phyloP scores from a whole-genome alignment of 2,888 invertebrate genomes.

The Eurois occulta region DNA sequence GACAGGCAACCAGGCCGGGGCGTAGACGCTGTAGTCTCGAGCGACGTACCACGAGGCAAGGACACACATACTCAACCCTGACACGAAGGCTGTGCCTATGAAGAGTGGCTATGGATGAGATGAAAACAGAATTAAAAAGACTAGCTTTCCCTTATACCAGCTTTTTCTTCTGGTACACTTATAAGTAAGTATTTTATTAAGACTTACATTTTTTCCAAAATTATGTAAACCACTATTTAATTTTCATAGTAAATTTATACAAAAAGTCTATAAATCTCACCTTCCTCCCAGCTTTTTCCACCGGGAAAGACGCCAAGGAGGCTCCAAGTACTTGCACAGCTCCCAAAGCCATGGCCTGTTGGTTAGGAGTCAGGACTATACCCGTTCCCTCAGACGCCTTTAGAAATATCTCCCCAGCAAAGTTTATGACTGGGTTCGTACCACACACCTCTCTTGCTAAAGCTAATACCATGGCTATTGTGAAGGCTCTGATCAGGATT shows the following conservation, averaged over 20 bases:
- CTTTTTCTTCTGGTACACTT: no score
- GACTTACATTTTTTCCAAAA: no score
- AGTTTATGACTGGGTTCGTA: constrained; percentile 83
- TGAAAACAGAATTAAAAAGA: neutral
- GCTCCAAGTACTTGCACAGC: constrained; percentile 84
- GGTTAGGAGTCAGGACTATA: constrained; percentile 80
- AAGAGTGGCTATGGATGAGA: constrained; percentile 76
- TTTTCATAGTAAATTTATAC: no score
- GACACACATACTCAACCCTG: constrained; percentile 83
- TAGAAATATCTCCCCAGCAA: constrained; percentile 85
- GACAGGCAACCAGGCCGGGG: constrained; percentile 88
- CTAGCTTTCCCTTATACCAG: no score
- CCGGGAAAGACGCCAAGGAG: constrained; percentile 78
- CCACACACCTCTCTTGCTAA: constrained; percentile 84
- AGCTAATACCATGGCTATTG: constrained; percentile 77
- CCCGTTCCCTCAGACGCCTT: constrained; percentile 76
- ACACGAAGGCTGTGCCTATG: constrained; percentile 78
- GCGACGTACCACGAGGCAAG: constrained; percentile 85
- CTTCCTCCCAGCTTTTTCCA: constrained; percentile 85
- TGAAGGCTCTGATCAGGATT: constrained; percentile 81
- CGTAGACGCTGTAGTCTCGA: constrained; percentile 71
- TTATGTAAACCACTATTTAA: no score
- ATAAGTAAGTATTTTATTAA: no score
- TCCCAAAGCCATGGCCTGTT: constrained; percentile 86
- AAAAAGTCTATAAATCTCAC: constrained; percentile 68